Conservation (phyloP, 2,888 invertebrate species). For the Gari tellinella region DNA sequence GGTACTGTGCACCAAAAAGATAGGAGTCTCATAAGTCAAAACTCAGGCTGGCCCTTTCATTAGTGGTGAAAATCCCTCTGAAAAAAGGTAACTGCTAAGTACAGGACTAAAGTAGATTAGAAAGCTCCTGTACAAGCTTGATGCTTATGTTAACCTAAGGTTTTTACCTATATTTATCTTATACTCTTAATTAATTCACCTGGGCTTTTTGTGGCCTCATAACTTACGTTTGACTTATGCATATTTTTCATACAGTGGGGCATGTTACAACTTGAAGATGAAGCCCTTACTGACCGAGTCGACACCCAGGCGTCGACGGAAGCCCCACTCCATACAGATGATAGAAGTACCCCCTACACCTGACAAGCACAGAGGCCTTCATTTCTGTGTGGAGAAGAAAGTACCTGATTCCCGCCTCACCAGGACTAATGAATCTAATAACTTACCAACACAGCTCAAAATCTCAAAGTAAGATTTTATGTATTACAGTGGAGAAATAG, state of each 20-base stretch:
- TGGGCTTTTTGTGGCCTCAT: too few species aligned
- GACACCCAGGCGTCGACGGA: conserved; percentile 80
- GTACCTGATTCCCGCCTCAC: conserved; percentile 12
- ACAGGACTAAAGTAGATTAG: too few species aligned
- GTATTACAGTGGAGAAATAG: too few species aligned
- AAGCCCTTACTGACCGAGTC: conserved; percentile 87
- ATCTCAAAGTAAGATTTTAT: conserved; percentile 76
- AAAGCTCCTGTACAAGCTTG: too few species aligned
- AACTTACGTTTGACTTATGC: too few species aligned
- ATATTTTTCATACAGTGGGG: conserved; percentile 87
- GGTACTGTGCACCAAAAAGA: not conserved
- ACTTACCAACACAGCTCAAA: conserved; percentile 62
- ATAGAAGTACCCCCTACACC: conserved; percentile 90
- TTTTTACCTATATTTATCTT: too few species aligned
- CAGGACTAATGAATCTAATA: conserved; percentile 22
- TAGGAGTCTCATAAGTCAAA: not conserved
- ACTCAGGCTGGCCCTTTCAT: not conserved
- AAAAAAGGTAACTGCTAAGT: too few species aligned
- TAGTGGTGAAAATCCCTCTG: too few species aligned
- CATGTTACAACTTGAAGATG: conserved; percentile 91
- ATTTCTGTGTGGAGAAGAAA: conserved; percentile 86
- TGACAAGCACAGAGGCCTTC: conserved; percentile 87
- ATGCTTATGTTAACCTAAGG: too few species aligned
- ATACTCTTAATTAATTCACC: too few species aligned
- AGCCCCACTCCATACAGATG: conserved; percentile 93